phyloP scores from a whole-genome alignment of 2,797 vertebrate genomes.

The Acrocephalus scirpaceus region DNA sequence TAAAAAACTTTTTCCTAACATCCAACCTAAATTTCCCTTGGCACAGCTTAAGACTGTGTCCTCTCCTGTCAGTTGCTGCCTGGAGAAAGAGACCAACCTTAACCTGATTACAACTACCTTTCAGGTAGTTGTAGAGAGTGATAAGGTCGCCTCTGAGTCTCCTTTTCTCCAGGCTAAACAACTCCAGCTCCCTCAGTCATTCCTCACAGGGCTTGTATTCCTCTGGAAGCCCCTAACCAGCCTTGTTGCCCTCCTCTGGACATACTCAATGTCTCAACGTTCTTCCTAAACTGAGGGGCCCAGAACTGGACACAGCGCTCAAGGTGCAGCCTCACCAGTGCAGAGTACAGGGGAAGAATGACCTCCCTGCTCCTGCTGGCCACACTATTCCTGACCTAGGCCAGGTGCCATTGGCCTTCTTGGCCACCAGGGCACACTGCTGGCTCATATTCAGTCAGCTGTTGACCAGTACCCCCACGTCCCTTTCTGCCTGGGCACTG shows the following conservation, averaged over 20 bases:
- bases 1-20: neutral
- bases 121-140: neutral
- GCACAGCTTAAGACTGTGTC: too few relatives aligned
- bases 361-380: neutral
- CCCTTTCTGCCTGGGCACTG: neutral
- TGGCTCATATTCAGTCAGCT: too few relatives aligned
- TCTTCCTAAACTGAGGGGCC: neutral
- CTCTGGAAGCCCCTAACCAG: neutral
- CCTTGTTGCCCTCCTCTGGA: neutral
- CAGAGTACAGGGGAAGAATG: neutral
- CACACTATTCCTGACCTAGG: neutral
- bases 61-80: neutral
- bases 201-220: neutral
- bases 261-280: rapidly evolving
- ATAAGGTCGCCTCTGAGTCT: neutral
- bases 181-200: too few relatives aligned
- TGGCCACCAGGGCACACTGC: neutral
- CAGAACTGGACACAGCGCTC: neutral
- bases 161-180: neutral
- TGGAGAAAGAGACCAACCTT: neutral
- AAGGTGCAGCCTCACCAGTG: neutral
- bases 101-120: neutral
- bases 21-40: neutral
- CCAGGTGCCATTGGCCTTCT: neutral
- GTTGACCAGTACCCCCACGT: neutral